phyloP scores from a whole-genome alignment of 1,140 invertebrate species.

The Planococcus citri region DNA sequence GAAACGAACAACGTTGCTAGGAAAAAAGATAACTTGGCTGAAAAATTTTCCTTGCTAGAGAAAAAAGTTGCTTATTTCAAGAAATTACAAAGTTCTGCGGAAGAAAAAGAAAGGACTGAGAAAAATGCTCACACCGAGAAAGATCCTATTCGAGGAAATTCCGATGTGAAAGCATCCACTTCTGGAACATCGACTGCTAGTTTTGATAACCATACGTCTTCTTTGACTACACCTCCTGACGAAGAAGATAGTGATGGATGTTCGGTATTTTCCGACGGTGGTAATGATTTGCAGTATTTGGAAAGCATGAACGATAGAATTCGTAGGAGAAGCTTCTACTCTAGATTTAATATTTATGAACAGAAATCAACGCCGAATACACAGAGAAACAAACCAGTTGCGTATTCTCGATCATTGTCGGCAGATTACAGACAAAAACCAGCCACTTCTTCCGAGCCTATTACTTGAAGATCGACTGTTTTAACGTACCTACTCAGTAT shows the following conservation, averaged over 20 bases:
- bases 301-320: conserved; percentile 2
- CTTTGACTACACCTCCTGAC: background rate
- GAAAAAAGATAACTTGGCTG: background rate
- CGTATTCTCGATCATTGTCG: conserved; percentile 1
- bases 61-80: conserved; percentile 1
- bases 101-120: background rate
- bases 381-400: background rate
- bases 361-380: background rate
- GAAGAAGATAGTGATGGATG: background rate
- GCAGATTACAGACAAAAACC: background rate
- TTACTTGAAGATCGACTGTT: no score
- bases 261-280: background rate
- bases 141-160: background rate
- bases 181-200: background rate
- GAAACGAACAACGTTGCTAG: background rate
- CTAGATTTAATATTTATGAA: background rate
- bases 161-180: background rate
- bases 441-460: background rate
- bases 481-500: no score
- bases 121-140: background rate
- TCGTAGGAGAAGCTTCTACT: background rate
- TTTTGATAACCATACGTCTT: background rate
- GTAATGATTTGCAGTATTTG: background rate
- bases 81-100: background rate
- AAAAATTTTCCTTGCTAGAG: background rate